phyloP scores from a whole-genome alignment of 2,888 invertebrate species.

The Napeogenes sylphis region DNA sequence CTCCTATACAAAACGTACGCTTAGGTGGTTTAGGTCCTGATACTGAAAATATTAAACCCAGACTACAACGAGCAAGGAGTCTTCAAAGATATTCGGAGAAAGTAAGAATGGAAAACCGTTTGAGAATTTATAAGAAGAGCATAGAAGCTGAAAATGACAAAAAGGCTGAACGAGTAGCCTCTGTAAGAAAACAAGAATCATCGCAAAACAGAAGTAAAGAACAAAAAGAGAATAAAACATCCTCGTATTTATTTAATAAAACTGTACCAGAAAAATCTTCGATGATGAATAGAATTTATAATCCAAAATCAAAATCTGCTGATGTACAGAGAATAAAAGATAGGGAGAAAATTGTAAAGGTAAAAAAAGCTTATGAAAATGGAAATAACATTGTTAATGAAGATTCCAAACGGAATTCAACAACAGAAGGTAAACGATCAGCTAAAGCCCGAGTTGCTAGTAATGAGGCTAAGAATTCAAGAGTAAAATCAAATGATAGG shows the following conservation, averaged over 20 bases:
- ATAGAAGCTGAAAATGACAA: slow-evolving; percentile 49
- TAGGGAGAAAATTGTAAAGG: slow-evolving; percentile 21
- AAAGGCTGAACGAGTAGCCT: slow-evolving; percentile 39
- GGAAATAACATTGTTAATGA: slow-evolving; percentile 8
- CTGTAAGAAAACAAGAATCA: slow-evolving; percentile 33
- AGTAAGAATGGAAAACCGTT: slow-evolving; percentile 67
- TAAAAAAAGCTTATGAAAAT: slow-evolving; percentile 20
- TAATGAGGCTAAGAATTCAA: slow-evolving; percentile 29
- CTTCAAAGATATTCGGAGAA: slow-evolving; percentile 71
- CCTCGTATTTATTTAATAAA: slow-evolving; percentile 62
- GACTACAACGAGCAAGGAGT: slow-evolving; percentile 67
- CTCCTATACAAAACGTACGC: slow-evolving; percentile 52
- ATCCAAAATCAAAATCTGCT: slow-evolving; percentile 49
- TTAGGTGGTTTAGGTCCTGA: slow-evolving; percentile 69
- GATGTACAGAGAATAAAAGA: slow-evolving; percentile 36
- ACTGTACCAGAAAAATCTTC: slow-evolving; percentile 36
- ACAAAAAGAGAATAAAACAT: slow-evolving; percentile 36
- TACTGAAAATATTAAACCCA: slow-evolving; percentile 62
- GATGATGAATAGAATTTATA: slow-evolving; percentile 37
- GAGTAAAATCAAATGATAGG: slow-evolving; percentile 42
- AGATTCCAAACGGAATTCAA: slow-evolving; percentile 21
- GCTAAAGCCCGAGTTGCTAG: slow-evolving; percentile 26
- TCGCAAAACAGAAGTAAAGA: slow-evolving; percentile 32
- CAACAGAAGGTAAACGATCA: slow-evolving; percentile 20
- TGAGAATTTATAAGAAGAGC: slow-evolving; percentile 63